Base-by-base conservation (phyloP, 2,113 vertebrate species). In the Chroicocephalus ridibundus region DNA sequence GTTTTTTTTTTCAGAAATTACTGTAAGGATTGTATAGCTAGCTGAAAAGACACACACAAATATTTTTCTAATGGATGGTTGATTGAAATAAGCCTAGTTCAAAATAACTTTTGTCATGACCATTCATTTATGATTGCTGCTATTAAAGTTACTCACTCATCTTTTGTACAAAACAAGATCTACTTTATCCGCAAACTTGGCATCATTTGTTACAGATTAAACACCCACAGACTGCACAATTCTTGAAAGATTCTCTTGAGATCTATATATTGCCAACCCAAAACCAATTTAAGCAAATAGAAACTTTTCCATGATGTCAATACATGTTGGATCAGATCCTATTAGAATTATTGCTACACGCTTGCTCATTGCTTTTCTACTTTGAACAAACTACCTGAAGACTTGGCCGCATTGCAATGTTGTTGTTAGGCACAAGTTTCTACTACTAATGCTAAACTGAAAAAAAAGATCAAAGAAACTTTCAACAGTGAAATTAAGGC, bases 381-480 rank as follows among this genome's bases (percentile, higher is more conserved):
- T 96, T 88, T 88, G 90, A 96, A 61, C 71, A 74, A 93, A 83
- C 51, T 71, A 95, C 90, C 90, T 55, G 79, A 71, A 97, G 86
- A 74, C 88, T 96, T 97, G 92, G 96, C 93, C 6, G 22, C 58
- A 3, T 2, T 74, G 68, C 71, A 74, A 2, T 82, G 62, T 52
- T 92, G 66, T 95, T 91, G 55, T 93, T 93, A 83, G 60, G 51
- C 62, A 86, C 82, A 86, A 86, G 85, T 86, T 96, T 90, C 92
- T 94, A 74, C 79, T 81, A 77, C 47, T 86, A 58, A 94, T 15
- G 54, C 25, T 94, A 92, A 92, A 81, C n/a, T 20, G 42, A n/a
- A 93, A 83, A 84, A 81, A 79, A 92, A 97, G 72, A 96, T 95
- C 94, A 95, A 96, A 96, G 94, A 79, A 95, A 82, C 82, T 92